A percentile compares a stretch with the other conserved stretches of the same genome.
Conservation (phyloP, 2,888 invertebrate species). For the Pyrocoelia pectoralis region DNA sequence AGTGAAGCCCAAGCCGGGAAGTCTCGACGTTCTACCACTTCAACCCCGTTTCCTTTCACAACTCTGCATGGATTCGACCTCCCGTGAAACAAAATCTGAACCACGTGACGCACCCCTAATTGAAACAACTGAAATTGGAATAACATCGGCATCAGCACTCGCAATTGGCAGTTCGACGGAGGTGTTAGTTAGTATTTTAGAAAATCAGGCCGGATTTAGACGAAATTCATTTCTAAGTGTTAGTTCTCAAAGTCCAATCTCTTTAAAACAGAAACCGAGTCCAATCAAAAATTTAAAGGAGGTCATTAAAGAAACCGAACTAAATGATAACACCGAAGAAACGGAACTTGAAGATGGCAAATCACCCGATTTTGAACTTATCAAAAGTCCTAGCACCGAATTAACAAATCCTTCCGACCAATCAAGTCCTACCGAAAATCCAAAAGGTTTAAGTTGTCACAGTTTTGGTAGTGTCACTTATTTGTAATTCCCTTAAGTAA, state of each 20-base stretch:
- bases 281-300: slow-evolving; percentile 17
- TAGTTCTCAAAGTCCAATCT: slow-evolving; percentile 35
- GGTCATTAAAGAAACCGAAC: slow-evolving; percentile 21
- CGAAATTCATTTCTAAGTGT: slow-evolving; percentile 47
- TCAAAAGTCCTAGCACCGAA: slow-evolving; percentile 55
- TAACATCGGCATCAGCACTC: slow-evolving; percentile 52
- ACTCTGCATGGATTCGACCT: slow-evolving; percentile 63
- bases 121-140: slow-evolving; percentile 46
- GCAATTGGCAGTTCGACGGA: slow-evolving; percentile 56
- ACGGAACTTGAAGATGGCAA: slow-evolving; percentile 33
- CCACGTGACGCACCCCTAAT: slow-evolving; percentile 47
- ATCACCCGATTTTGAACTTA: slow-evolving; percentile 49
- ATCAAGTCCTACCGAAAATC: slow-evolving; percentile 23
- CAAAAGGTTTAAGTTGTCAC: slow-evolving; percentile 21
- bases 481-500: not conserved
- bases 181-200: slow-evolving; percentile 55
- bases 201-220: slow-evolving; percentile 51
- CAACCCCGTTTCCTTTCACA: slow-evolving; percentile 74
- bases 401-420: slow-evolving; percentile 48
- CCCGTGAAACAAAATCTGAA: slow-evolving; percentile 63
- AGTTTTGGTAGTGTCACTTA: slow-evolving; percentile 21
- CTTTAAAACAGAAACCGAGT: slow-evolving; percentile 22
- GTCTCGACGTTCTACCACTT: slow-evolving; percentile 73
- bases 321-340: slow-evolving; percentile 14
- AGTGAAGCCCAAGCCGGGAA: slow-evolving; percentile 73